Base-by-base conservation (phyloP, 2,113 vertebrate genomes). In the Megaleporinus macrocephalus region DNA sequence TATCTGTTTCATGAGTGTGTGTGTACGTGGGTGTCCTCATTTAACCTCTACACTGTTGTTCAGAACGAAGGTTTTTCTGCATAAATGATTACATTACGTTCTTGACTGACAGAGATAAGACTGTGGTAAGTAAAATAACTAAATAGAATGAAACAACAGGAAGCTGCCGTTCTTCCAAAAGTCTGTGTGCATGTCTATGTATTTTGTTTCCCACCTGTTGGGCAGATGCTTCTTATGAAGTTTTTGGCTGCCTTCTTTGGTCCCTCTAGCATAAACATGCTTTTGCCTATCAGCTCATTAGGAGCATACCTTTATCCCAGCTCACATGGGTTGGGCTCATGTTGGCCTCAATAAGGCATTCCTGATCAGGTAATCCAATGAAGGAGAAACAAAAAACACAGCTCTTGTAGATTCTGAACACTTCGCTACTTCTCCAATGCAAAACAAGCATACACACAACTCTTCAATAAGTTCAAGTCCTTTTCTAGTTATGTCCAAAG, bases 251-350 rank as follows among this genome's bases (percentile, higher is more conserved):
- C 1, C 53, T 61, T 61, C 57, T 61, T 15, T 13, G 7, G 5
- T 36, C 33, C 33, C 22, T 68, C 33, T 30, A 55, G 51, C 63
- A 69, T 59, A 44, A 75, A 76, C 73, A 76, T 70, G 80, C 33
- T 76, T 41, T 81, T 57, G 55, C 29, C 49, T 71, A 76, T 29
- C n/a, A 26, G 53, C 72, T 74, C 69, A 81, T 78, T 69, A 81
- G 59, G 41, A 30, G 70, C 59, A 55, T 68, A 66, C 44, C 59
- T 78, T 61, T 82, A 78, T 74, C 51, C 24, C 26, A 30, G 36
- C 61, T 41, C 16, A 22, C 27, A 57, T 33, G 73, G 53, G 18
- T 59, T 61, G 53, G 30, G 29, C 27, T 33, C 53, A 26, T 80
- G 22, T 81, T 81, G 71, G n/a, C 22, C 18, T 44, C 16, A 75